Evolutionary conservation across 2,113 vertebrate genomes (phyloP).

Genomic region (Cottus gobio): DNA sequence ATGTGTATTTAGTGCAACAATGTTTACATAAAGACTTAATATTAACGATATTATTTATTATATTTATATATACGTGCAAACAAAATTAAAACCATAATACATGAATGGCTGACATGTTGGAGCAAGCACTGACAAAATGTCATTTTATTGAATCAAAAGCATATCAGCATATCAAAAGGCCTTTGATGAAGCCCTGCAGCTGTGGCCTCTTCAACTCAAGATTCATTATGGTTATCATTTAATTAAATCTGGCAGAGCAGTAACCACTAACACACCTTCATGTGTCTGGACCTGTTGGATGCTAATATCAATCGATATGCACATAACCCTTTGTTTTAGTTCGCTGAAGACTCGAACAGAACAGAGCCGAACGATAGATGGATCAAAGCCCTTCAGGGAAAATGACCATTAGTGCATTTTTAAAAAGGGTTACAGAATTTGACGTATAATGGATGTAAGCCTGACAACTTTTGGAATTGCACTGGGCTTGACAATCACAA

Average conservation of each 20-base stretch:
- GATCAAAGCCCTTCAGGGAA: constrained; percentile 13
- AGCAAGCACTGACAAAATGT: constrained; percentile 42
- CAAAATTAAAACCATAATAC: constrained; percentile 27
- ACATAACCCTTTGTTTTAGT: constrained; percentile 14
- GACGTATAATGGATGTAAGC: constrained; percentile 44
- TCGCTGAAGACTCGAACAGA: not conserved
- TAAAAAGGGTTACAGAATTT: constrained; percentile 43
- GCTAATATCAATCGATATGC: constrained; percentile 43
- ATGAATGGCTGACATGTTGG: constrained; percentile 31
- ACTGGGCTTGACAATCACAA: constrained; percentile 24
- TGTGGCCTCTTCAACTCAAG: constrained; percentile 67
- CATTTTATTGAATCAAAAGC: constrained; percentile 61
- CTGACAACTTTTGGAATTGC: constrained; percentile 39
- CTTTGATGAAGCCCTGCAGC: constrained; percentile 75
- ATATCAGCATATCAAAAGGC: constrained; percentile 79
- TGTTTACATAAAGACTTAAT: not conserved
- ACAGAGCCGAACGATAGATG: not conserved
- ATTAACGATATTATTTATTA: no score
- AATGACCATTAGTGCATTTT: constrained; percentile 22
- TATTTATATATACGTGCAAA: not conserved
- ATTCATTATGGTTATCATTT: constrained; percentile 63
- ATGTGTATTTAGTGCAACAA: not conserved
- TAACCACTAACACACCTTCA: constrained; percentile 50
- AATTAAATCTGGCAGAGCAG: constrained; percentile 61
- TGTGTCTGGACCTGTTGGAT: constrained; percentile 58